Conservation (phyloP, 2,888 invertebrate species). For the Drosophila mettleri region DNA sequence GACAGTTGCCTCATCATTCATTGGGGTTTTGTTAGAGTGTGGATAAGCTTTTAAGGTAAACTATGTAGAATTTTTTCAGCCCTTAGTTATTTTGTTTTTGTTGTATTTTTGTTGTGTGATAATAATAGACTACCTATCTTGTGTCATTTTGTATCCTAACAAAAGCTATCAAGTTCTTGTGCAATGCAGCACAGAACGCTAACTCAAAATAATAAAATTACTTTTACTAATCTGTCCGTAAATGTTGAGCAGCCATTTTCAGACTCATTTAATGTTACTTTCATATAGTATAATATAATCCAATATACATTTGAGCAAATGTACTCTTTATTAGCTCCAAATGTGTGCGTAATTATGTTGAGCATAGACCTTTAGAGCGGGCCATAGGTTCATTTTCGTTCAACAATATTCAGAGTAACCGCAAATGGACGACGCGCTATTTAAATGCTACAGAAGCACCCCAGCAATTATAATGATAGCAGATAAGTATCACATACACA, state of each 20-base stretch:
- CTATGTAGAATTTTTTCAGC: not conserved
- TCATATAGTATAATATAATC: constrained; percentile 7
- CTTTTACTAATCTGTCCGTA: not conserved
- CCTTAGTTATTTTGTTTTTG: too few relatives aligned
- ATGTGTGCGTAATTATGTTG: constrained; percentile 7
- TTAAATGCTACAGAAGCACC: constrained; percentile 27
- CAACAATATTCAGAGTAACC: constrained; percentile 9
- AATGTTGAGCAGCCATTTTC: not conserved
- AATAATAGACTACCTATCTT: not conserved
- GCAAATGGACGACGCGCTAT: constrained; percentile 28
- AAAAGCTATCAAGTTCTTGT: not conserved
- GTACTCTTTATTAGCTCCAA: constrained; percentile 2
- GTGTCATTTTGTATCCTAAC: not conserved
- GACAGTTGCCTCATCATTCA: not conserved
- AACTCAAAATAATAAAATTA: not conserved
- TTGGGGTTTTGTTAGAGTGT: not conserved
- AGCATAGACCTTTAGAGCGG: not conserved
- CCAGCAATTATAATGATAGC: constrained; percentile 27
- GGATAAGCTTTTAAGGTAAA: not conserved
- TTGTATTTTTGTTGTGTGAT: not conserved
- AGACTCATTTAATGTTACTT: not conserved
- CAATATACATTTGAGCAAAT: constrained; percentile 18
- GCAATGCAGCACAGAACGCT: not conserved
- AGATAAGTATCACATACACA: constrained; percentile 11
- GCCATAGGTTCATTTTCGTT: not conserved